These are phyloP conservation scores for Eueremaeus valkanovi DNA, from an alignment of 2,888 invertebrate genomes.

Conservation along the genomic window DNA sequence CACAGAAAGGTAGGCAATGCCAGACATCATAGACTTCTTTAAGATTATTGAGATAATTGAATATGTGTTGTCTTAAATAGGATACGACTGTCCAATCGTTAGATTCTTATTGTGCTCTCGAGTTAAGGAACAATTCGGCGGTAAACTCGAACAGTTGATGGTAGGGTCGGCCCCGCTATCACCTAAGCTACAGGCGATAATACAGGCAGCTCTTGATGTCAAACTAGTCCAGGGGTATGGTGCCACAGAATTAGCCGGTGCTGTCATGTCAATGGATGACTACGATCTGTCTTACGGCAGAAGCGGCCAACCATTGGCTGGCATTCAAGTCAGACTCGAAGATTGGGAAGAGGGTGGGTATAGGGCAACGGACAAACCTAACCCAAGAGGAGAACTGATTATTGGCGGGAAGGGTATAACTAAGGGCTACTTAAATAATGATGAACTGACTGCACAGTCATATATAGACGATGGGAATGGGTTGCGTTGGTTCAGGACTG, in stretches of 20 bases:
- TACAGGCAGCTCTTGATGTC: conserved; percentile 82
- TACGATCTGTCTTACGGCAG: conserved; percentile 74
- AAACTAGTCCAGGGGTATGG: conserved; percentile 92
- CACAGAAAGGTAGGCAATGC: conserved; percentile 24
- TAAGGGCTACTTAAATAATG: conserved; percentile 81
- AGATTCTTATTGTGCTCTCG: conserved; percentile 62
- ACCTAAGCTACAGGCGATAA: conserved; percentile 90
- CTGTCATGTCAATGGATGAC: conserved; percentile 52
- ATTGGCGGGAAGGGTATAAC: conserved; percentile 89
- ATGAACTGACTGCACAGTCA: conserved; percentile 62
- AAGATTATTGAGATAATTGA: neutral
- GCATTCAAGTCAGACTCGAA: conserved; percentile 75
- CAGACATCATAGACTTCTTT: neutral
- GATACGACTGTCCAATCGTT: conserved; percentile 55
- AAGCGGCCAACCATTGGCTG: conserved; percentile 80
- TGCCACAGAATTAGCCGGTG: conserved; percentile 92
- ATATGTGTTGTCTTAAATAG: neutral
- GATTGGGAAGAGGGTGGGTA: conserved; percentile 95
- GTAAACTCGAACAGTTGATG: conserved; percentile 78
- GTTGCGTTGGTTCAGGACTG: conserved; percentile 89
- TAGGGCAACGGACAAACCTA: conserved; percentile 75
- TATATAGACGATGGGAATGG: conserved; percentile 66
- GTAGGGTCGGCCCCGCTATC: conserved; percentile 93
- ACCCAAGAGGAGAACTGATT: conserved; percentile 77
- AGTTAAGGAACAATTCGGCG: conserved; percentile 75